Base-by-base conservation (phyloP, 2,888 invertebrate species). In the Noctua janthe region DNA sequence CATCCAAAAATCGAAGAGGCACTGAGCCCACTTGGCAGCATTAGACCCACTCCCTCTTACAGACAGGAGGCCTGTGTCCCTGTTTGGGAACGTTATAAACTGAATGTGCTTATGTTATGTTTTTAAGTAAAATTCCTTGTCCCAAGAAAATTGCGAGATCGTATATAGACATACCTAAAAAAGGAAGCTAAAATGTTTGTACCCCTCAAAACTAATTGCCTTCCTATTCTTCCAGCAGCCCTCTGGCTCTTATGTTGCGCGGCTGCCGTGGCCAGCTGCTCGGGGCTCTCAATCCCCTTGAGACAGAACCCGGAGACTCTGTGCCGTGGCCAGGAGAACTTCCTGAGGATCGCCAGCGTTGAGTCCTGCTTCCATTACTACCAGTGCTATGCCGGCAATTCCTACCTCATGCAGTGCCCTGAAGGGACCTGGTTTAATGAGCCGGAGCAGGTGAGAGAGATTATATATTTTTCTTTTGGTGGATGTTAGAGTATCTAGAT, bases 231-330 rank as follows among this genome's bases (percentile, higher is more conserved):
- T 89, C 13, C 91, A 94, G 94, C 92, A 91, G 91, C 90, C 79
- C 64, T 92, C 76, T 92, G 93, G 91, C 86, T 96, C 56, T 64
- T 94, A 35, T 92, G 91, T 76, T 92, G 93, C 87, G 93, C 91
- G 87, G 94, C 92, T 82, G 92, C 91, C 80, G 87, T 95, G 81
- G 93, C 95, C 85, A 89, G 93, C 90, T 92, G 92, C 94, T 96
- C 96, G 92, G 93, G 94, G 83, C 85, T 96, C 95, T 97, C 96
- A 93, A 94, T 97, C 43, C 84, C 87, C 74, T 89, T 94, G 95
- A 96, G 97, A 95, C 96, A 96, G 91, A 93, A 96, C 86, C 94
- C 95, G 93, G 97, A 96, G 95, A 96, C 95, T 29, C 90, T 97
- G n/a, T 97, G 97, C 91, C 91, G 93, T 66, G 96, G 96, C 84